Evolutionary conservation across 2,888 invertebrate species (phyloP).

Genomic region (Hedychridium roseum): DNA sequence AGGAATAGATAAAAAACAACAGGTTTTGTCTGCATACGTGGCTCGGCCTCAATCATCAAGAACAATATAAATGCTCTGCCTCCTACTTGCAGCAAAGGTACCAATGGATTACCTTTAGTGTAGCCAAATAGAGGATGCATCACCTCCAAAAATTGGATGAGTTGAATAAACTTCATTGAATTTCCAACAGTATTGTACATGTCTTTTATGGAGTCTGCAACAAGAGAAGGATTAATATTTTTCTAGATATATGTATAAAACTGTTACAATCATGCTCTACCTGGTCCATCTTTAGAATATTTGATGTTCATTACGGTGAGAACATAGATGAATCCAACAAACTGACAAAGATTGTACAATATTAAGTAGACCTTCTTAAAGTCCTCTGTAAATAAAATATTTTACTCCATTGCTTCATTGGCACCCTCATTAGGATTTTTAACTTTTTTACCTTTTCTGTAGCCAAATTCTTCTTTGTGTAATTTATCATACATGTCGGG

Average conservation of each 20-base stretch:
- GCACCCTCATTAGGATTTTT: neutral
- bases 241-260: neutral
- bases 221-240: conserved; percentile 5
- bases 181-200: conserved; percentile 79
- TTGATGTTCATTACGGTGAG: conserved; percentile 77
- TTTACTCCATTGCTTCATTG: conserved; percentile 1
- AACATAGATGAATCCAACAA: conserved; percentile 83
- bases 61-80: conserved; percentile 84
- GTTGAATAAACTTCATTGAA: conserved; percentile 82
- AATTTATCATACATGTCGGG: conserved; percentile 78
- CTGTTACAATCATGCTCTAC: conserved; percentile 54
- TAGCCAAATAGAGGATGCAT: conserved; percentile 90
- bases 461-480: conserved; percentile 81
- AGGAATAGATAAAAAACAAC: conserved; percentile 88
- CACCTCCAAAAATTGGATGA: conserved; percentile 85
- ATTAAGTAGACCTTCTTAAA: conserved; percentile 84
- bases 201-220: conserved; percentile 70
- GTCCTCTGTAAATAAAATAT: conserved; percentile 71
- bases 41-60: conserved; percentile 83
- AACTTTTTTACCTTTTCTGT: conserved; percentile 71
- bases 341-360: conserved; percentile 90
- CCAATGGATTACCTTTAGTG: conserved; percentile 78
- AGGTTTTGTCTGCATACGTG: conserved; percentile 86
- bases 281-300: conserved; percentile 77
- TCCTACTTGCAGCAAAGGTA: conserved; percentile 80